Base-by-base conservation (phyloP, 2,113 vertebrate species). In the Lagenorhynchus albirostris region DNA sequence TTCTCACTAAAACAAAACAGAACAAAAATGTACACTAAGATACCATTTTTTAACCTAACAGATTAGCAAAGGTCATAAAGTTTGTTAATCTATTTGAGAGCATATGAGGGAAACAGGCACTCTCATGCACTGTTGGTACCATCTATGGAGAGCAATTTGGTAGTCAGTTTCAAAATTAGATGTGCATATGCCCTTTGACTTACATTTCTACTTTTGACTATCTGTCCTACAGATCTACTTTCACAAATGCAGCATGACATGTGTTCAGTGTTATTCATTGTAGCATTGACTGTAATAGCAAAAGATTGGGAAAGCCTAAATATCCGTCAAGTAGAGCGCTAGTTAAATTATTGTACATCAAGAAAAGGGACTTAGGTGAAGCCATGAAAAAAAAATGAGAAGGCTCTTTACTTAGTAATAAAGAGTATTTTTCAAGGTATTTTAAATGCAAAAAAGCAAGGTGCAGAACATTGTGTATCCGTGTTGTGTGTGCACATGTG, bases 261-360 rank as follows among this genome's bases (percentile, higher is more conserved):
- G 3, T 84, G 33, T 70, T 89, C 73, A 86, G 18, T 86, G 50
- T 86, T 90, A 50, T 6, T 90, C 31, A 50, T 44, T 77, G 25
- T 25, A 71, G 31, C 63, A 67, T 33, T 88, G 53, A 95, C 44
- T 74, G 18, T 83, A 68, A 74, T 53, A 82, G 50, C 50, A 93
- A 89, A 97, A 91, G 68, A 83, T 31, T 62, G 29, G 31, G 92
- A 95, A 90, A 77, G 7, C 38, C 55, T 83, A 77, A 91, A 80
- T 88, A 89, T 47, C 44, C 62, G 87, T 68, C 53, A 93, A 33
- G 47, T 65, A 55, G 55, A 29, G 68, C 6, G 50, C 62, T 65
- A 93, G 33, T 80, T 79, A 85, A 36, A 85, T 84, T 86, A 95
- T n/a, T 93, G 4, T 89, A 26, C 18, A 70, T 73, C 60, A 89